A percentile compares a stretch with the other conserved stretches of the same genome.
phyloP scores from a whole-genome alignment of 2,888 invertebrate genomes.

The Volucella zonaria region DNA sequence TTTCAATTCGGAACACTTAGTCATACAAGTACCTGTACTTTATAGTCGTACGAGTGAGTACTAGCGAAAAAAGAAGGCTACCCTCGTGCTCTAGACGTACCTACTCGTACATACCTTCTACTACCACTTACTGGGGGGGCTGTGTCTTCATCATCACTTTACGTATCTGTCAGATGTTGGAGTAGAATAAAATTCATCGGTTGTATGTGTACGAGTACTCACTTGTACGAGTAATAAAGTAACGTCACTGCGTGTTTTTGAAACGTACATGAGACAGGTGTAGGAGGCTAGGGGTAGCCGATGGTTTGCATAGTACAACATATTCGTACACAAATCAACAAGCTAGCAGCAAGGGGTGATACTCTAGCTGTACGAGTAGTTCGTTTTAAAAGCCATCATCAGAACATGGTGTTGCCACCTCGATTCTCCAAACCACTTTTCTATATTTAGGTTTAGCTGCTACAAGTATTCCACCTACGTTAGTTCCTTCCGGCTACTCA shows the following conservation, averaged over 20 bases:
- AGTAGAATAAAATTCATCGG: constrained; percentile 13
- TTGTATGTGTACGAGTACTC: background rate
- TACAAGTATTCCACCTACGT: constrained; percentile 37
- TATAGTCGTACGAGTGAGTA: constrained; percentile 13
- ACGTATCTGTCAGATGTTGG: constrained; percentile 3
- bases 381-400: constrained; percentile 52
- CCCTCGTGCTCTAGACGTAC: background rate
- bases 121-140: background rate
- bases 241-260: constrained; percentile 39
- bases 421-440: constrained; percentile 9
- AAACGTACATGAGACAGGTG: constrained; percentile 31
- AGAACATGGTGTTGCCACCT: constrained; percentile 28
- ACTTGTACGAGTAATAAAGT: constrained; percentile 31
- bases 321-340: constrained; percentile 44
- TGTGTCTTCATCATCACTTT: background rate
- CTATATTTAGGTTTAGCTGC: constrained; percentile 52
- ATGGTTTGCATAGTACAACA: background rate
- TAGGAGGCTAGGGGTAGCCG: constrained; percentile 43
- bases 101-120: no score
- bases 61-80: background rate
- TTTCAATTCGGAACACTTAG: constrained; percentile 58
- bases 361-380: constrained; percentile 7
- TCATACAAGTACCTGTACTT: constrained; percentile 7
- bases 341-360: constrained; percentile 35
- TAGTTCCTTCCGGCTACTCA: constrained; percentile 61